phyloP scores from a whole-genome alignment of 1,140 invertebrate species.

The Monochamus saltuarius region DNA sequence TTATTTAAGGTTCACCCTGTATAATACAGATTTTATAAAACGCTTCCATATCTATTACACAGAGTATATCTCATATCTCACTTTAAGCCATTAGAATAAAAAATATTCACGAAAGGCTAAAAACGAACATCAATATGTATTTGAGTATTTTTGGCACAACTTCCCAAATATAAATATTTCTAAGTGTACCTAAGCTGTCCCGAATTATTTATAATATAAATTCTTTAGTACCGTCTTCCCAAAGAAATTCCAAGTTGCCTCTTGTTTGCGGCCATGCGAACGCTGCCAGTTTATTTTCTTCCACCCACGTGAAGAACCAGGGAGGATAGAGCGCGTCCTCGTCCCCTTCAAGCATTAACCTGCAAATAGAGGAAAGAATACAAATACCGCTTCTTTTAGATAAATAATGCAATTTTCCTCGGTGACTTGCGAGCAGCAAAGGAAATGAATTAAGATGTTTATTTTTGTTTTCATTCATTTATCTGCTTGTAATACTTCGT shows the following conservation, averaged over 20 bases:
- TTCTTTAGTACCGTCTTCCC: slow-evolving; percentile 4
- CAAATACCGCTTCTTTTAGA: not conserved
- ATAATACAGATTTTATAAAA: no score
- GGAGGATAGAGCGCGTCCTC: slow-evolving; percentile 17
- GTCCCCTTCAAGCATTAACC: slow-evolving; percentile 11
- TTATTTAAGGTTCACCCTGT: no score
- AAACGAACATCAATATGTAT: not conserved
- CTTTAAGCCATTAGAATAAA: not conserved
- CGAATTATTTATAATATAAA: no score
- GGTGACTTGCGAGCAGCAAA: no score
- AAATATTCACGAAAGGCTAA: not conserved
- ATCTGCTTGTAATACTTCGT: no score
- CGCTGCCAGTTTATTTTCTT: slow-evolving; percentile 4
- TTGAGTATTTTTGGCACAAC: not conserved
- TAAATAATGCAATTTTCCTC: not conserved
- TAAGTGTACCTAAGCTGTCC: no score
- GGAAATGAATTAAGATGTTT: no score
- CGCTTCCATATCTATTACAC: no score
- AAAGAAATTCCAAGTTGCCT: slow-evolving; percentile 17
- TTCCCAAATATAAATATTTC: not conserved
- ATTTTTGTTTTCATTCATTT: no score
- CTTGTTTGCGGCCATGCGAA: slow-evolving; percentile 21
- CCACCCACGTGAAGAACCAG: slow-evolving; percentile 18
- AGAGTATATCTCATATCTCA: not conserved
- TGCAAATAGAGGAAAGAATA: not conserved